Evolutionary conservation across 35 echinoderm and acorn worm genomes (phyloP).

Genomic region (Anneissia japonica): DNA sequence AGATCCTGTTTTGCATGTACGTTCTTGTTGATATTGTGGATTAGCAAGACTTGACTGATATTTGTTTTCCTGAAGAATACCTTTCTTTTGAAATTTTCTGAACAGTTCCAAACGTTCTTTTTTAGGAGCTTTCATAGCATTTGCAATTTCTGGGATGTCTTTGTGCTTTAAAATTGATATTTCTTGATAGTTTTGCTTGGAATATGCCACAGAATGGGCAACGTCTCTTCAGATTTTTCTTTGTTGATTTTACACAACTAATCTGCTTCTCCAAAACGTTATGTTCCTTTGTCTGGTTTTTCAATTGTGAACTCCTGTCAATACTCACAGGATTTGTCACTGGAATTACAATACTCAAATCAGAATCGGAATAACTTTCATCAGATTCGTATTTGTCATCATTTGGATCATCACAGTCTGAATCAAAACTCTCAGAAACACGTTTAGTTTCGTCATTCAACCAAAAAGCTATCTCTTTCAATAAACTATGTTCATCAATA

Average conservation of each 20-base stretch:
- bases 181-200: constrained; percentile 10
- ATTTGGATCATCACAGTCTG: too few species aligned
- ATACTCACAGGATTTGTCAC: too few species aligned
- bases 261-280: too few species aligned
- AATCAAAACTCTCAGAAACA: too few species aligned
- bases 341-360: too few species aligned
- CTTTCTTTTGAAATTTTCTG: background rate
- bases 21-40: constrained; percentile 18
- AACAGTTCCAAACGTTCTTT: constrained; percentile 11
- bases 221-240: background rate
- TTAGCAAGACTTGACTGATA: background rate
- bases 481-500: too few species aligned
- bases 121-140: constrained; percentile 12
- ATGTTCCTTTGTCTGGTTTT: too few species aligned
- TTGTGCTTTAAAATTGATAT: constrained; percentile 11
- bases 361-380: too few species aligned
- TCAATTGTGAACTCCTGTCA: too few species aligned
- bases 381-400: too few species aligned
- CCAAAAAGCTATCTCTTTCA: too few species aligned
- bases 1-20: background rate
- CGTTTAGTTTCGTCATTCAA: too few species aligned
- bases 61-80: constrained; percentile 28
- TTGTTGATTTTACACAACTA: background rate
- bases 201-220: constrained; percentile 25
- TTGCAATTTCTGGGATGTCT: background rate